A percentile compares a stretch with the other conserved stretches of the same genome.
Conservation (phyloP, 2,888 invertebrate species). For the Yponomeuta sedellus region DNA sequence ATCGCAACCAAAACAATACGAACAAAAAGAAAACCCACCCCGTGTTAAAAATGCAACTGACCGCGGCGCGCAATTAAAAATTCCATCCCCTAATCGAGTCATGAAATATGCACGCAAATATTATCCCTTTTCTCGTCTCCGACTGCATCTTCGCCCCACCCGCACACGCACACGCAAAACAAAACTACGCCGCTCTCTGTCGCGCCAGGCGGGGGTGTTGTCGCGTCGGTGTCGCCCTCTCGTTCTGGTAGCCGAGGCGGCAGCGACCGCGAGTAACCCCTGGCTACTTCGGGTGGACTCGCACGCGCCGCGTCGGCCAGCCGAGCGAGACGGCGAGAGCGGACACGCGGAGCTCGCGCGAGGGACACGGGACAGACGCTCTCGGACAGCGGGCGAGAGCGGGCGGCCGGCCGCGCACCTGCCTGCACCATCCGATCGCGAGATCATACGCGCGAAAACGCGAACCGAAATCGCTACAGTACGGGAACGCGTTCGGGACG, state of each 20-base stretch:
- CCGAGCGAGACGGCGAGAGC: conserved; percentile 63
- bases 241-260: conserved; percentile 63
- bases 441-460: conserved; percentile 56
- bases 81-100: conserved; percentile 76
- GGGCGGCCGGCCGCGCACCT: conserved; percentile 73
- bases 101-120: conserved; percentile 77
- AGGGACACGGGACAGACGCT: conserved; percentile 77
- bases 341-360: conserved; percentile 70
- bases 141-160: conserved; percentile 74
- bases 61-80: conserved; percentile 68
- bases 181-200: conserved; percentile 57
- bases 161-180: conserved; percentile 75
- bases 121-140: conserved; percentile 75
- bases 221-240: conserved; percentile 48
- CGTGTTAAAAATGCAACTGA: conserved; percentile 36
- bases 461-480: conserved; percentile 25
- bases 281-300: conserved; percentile 73
- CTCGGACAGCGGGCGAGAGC: conserved; percentile 77
- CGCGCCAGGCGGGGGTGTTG: conserved; percentile 36
- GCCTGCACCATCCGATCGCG: conserved; percentile 46
- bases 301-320: conserved; percentile 74
- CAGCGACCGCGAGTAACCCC: conserved; percentile 76
- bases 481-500: conserved; percentile 2
- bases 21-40: not conserved
- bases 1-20: not conserved